Conservation (phyloP, 2,797 vertebrate genomes). For the Bradypodion pumilum region DNA sequence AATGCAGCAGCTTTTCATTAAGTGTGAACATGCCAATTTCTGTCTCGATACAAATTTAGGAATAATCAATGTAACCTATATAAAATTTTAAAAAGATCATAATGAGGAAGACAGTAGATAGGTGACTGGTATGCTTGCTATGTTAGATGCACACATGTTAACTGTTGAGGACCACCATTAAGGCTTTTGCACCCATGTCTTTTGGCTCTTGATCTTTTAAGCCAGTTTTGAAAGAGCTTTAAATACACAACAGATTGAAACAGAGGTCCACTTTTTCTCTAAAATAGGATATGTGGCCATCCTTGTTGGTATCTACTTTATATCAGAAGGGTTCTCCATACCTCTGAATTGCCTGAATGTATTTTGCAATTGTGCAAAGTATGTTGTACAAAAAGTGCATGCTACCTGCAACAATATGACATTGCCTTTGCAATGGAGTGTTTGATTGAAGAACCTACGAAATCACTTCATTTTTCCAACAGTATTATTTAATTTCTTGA, state of each 20-base stretch:
- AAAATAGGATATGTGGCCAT: not conserved
- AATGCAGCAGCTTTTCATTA: too few species aligned
- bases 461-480: not conserved
- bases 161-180: not conserved
- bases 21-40: not conserved
- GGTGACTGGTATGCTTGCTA: not conserved
- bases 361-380: not conserved
- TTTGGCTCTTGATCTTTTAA: not conserved
- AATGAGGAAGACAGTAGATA: not conserved
- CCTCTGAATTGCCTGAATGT: not conserved
- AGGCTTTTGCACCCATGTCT: not conserved
- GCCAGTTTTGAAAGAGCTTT: not conserved
- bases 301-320: not conserved
- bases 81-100: not conserved
- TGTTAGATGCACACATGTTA: not conserved
- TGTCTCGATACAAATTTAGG: not conserved
- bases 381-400: not conserved
- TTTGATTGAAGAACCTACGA: not conserved
- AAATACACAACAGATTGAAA: not conserved
- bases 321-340: not conserved
- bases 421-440: not conserved
- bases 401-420: not conserved
- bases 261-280: not conserved
- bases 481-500: conserved; percentile 16
- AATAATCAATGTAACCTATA: not conserved